Percentiles rank a stretch among this genome's conserved stretches.
Evolutionary conservation across 37 sponge, comb jelly and placozoan genomes (phyloP).

Genomic region (Haliclona indistincta): DNA sequence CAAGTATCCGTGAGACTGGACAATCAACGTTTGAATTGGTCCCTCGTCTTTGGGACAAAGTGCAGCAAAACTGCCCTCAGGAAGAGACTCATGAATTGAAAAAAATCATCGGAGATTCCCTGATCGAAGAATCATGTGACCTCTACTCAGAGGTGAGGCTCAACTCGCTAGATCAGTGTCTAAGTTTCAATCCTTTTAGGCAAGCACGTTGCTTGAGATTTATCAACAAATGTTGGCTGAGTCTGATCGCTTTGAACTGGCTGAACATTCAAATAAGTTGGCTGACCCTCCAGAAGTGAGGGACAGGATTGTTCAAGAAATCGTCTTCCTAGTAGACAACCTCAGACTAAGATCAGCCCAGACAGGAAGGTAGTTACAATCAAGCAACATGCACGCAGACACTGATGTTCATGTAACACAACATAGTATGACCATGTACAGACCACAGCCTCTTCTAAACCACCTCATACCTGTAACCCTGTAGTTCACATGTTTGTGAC

Average conservation of each 20-base stretch:
- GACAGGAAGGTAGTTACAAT: too few relatives aligned
- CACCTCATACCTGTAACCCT: too few relatives aligned
- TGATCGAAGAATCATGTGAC: slow-evolving; percentile 69
- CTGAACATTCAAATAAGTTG: slow-evolving; percentile 1
- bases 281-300: slow-evolving; percentile 67
- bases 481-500: too few relatives aligned
- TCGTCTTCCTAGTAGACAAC: slow-evolving; percentile 52
- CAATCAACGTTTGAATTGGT: slow-evolving; percentile 54
- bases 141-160: slow-evolving; percentile 56
- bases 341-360: slow-evolving; percentile 24
- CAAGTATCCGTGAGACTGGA: too few relatives aligned
- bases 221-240: slow-evolving; percentile 48
- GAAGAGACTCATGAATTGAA: slow-evolving; percentile 56
- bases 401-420: too few relatives aligned
- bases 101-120: slow-evolving; percentile 50
- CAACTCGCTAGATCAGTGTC: background rate
- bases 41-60: slow-evolving; percentile 34
- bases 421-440: too few relatives aligned
- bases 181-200: slow-evolving; percentile 55
- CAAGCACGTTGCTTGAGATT: slow-evolving; percentile 47
- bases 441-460: too few relatives aligned
- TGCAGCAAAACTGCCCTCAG: slow-evolving; percentile 31
- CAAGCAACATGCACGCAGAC: too few relatives aligned
- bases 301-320: slow-evolving; percentile 65
- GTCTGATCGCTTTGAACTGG: slow-evolving; percentile 7